These are phyloP conservation scores for Drosophila serrata DNA, from an alignment of 1,140 invertebrate genomes.

Conservation along the genomic window DNA sequence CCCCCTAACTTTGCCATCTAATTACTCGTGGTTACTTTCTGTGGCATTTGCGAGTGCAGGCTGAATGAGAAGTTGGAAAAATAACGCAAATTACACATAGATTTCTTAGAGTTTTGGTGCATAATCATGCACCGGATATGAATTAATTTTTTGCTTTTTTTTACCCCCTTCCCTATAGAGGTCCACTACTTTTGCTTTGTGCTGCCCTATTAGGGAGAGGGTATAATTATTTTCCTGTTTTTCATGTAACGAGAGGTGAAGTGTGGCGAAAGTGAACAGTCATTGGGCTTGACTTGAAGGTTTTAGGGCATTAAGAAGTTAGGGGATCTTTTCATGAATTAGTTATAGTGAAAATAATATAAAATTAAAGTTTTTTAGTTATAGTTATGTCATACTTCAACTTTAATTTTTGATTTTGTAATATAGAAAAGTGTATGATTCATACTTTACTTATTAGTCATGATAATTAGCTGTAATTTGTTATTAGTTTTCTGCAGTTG, in stretches of 20 bases:
- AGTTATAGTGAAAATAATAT: background rate
- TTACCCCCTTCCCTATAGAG: constrained; percentile 16
- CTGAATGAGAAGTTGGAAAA: constrained; percentile 52
- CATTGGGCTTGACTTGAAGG: constrained; percentile 11
- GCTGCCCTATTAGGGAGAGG: constrained; percentile 25
- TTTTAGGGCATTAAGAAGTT: background rate
- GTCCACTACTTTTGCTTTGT: constrained; percentile 9
- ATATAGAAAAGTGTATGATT: background rate
- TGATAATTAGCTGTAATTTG: constrained; percentile 72
- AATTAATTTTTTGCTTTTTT: constrained; percentile 81
- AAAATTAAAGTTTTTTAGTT: background rate
- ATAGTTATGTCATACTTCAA: too few relatives aligned
- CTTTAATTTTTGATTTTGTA: background rate
- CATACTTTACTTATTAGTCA: constrained; percentile 6
- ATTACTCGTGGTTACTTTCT: constrained; percentile 42
- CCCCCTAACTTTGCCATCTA: constrained; percentile 39
- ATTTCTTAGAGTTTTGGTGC: constrained; percentile 81
- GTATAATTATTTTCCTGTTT: constrained; percentile 46
- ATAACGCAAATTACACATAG: constrained; percentile 71
- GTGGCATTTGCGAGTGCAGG: constrained; percentile 23
- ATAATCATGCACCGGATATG: constrained; percentile 81
- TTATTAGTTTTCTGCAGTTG: constrained; percentile 73
- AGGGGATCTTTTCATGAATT: background rate
- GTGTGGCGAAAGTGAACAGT: constrained; percentile 29
- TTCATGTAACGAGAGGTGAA: background rate